Conservation (phyloP, 1,140 invertebrate genomes). For the Cydia strobilella region DNA sequence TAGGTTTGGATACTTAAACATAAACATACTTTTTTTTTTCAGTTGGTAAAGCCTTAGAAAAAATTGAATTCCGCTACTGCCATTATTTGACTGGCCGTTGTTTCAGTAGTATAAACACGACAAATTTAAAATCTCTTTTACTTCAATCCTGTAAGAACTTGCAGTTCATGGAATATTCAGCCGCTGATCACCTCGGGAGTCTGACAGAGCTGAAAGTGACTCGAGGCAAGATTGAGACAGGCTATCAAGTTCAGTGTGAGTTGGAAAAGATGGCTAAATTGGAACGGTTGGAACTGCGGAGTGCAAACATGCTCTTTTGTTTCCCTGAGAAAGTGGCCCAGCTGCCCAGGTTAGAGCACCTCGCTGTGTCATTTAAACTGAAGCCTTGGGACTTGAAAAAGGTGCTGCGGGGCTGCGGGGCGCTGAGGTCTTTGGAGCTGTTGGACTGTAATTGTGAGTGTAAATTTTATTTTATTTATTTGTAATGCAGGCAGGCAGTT, state of each 20-base stretch:
- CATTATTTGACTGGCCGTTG: background rate
- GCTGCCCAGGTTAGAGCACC: background rate
- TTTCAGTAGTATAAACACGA: background rate
- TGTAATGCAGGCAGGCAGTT: no score
- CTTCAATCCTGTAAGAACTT: background rate
- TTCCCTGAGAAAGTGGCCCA: background rate
- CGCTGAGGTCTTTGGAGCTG: background rate
- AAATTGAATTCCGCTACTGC: background rate
- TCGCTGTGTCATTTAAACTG: background rate
- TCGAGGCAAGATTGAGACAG: background rate
- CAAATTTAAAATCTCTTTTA: background rate
- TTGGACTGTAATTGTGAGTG: background rate
- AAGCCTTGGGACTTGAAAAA: background rate
- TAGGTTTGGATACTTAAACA: background rate
- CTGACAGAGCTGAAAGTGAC: background rate
- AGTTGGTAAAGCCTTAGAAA: background rate
- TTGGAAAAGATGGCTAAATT: background rate
- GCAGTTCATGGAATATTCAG: background rate
- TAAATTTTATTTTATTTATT: no score
- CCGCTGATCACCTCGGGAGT: background rate
- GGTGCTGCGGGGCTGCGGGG: background rate
- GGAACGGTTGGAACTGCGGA: background rate
- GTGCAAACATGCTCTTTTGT: background rate
- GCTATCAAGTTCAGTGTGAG: background rate
- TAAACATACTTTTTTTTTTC: background rate